These are phyloP conservation scores for Eristalis pertinax DNA, from an alignment of 2,888 invertebrate genomes.

Conservation along the genomic window DNA sequence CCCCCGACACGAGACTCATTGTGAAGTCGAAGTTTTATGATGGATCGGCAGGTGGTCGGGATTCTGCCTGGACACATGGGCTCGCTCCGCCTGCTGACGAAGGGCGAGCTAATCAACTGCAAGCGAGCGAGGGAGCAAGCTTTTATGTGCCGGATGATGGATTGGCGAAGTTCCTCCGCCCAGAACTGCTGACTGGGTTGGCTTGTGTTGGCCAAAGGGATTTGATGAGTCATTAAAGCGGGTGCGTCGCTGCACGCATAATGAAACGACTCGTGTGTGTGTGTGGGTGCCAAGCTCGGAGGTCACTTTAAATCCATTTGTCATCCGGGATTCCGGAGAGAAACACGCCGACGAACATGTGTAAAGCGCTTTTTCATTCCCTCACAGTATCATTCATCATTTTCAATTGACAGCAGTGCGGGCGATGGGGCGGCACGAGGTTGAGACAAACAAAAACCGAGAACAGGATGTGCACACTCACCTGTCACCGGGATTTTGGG, in stretches of 20 bases:
- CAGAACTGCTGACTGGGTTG: not conserved
- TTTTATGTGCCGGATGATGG: conserved; percentile 54
- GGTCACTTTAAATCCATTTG: not conserved
- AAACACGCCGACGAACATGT: not conserved
- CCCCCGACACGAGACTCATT: conserved; percentile 6
- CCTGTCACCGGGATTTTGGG: not conserved
- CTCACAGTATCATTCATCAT: not conserved
- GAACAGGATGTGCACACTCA: not conserved
- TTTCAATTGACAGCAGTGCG: not conserved
- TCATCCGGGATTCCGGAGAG: not conserved
- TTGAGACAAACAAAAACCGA: not conserved
- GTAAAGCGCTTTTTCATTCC: not conserved
- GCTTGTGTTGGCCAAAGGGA: not conserved
- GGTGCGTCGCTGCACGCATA: not conserved
- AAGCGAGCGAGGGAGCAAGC: conserved; percentile 23
- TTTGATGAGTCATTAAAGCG: not conserved
- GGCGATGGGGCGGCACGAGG: not conserved
- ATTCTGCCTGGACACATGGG: conserved; percentile 15
- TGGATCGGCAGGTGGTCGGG: conserved; percentile 36
- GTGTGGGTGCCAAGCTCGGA: not conserved
- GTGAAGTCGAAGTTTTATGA: conserved; percentile 15
- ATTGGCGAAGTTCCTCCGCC: conserved; percentile 6
- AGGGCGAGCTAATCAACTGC: conserved; percentile 54
- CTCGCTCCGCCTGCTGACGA: conserved; percentile 9
- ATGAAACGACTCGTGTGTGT: not conserved